Conservation (phyloP, 2,888 invertebrate genomes). For the Xanthia togata region DNA sequence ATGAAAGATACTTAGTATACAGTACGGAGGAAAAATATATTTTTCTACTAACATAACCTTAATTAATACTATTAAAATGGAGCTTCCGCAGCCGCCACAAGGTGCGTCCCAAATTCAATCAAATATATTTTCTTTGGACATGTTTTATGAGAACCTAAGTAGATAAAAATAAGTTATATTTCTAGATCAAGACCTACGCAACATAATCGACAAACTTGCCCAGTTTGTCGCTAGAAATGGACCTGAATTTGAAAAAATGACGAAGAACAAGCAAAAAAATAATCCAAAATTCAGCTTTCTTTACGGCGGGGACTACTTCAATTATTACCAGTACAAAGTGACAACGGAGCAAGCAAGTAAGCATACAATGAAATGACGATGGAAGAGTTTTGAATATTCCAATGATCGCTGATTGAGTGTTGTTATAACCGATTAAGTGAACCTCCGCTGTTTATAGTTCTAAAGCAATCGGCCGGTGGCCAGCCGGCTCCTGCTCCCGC, state of each 20-base stretch:
- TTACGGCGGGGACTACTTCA: slow-evolving; percentile 98
- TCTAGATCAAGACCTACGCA: slow-evolving; percentile 97
- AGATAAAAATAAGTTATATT: slow-evolving; percentile 57
- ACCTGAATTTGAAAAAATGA: slow-evolving; percentile 99
- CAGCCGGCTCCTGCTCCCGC: slow-evolving; percentile 88
- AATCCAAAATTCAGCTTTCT: slow-evolving; percentile 99
- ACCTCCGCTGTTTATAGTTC: slow-evolving; percentile 92
- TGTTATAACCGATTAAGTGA: slow-evolving; percentile 88
- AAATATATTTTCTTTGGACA: slow-evolving; percentile 17
- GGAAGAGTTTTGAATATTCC: slow-evolving; percentile 73
- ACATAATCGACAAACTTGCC: slow-evolving; percentile 99
- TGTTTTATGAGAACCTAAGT: background rate
- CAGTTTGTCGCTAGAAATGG: slow-evolving; percentile 99
- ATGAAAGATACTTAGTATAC: slow-evolving; percentile 31
- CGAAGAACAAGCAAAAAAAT: slow-evolving; percentile 99
- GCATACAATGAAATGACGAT: slow-evolving; percentile 85
- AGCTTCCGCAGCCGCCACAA: slow-evolving; percentile 91
- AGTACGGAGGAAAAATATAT: slow-evolving; percentile 40
- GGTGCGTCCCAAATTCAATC: slow-evolving; percentile 80
- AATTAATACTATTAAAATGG: slow-evolving; percentile 81
- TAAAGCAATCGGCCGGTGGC: slow-evolving; percentile 93
- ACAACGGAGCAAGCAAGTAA: slow-evolving; percentile 98
- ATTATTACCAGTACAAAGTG: slow-evolving; percentile 99
- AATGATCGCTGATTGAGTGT: slow-evolving; percentile 85
- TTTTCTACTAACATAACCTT: slow-evolving; percentile 78